A percentile compares a stretch with the other conserved stretches of the same genome.
These are phyloP conservation scores for Rosalia funebris DNA, from an alignment of 2,888 invertebrate genomes.

Conservation along the genomic window DNA sequence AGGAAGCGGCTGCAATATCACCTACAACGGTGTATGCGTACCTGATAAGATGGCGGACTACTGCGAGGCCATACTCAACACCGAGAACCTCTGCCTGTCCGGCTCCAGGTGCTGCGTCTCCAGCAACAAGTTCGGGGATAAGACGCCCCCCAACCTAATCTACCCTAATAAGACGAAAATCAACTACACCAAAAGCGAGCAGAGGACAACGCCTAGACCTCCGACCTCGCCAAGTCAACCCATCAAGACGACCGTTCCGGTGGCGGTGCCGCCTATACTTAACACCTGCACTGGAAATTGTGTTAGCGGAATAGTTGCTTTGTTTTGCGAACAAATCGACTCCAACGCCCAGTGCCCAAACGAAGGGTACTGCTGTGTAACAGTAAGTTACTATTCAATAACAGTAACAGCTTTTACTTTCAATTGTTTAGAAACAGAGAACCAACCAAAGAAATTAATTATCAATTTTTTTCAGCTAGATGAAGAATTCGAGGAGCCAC, in stretches of 20 bases:
- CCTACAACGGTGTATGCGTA: constrained; percentile 77
- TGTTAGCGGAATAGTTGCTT: constrained; percentile 81
- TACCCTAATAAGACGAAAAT: constrained; percentile 73
- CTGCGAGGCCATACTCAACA: constrained; percentile 85
- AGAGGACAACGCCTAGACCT: constrained; percentile 58
- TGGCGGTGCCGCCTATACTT: constrained; percentile 62
- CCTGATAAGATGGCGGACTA: constrained; percentile 83
- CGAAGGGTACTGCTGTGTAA: constrained; percentile 83
- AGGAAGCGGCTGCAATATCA: constrained; percentile 66
- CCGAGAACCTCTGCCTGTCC: constrained; percentile 76
- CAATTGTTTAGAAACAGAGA: too few species aligned
- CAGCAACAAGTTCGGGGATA: constrained; percentile 76
- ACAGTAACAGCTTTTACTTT: too few species aligned
- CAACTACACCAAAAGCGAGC: constrained; percentile 60
- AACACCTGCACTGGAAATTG: constrained; percentile 86
- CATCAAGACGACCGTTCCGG: constrained; percentile 53
- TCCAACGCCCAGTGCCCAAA: constrained; percentile 79
- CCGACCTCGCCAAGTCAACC: constrained; percentile 58
- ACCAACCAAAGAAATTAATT: too few species aligned
- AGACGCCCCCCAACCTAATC: constrained; percentile 77
- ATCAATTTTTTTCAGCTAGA: neutral
- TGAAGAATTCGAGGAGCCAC: constrained; percentile 42
- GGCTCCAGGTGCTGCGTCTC: constrained; percentile 86
- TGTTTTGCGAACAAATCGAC: constrained; percentile 89
- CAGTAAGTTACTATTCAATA: constrained; percentile 55